Evolutionary conservation across 2,113 vertebrate species (phyloP).

Genomic region (Trichechus manatus): DNA sequence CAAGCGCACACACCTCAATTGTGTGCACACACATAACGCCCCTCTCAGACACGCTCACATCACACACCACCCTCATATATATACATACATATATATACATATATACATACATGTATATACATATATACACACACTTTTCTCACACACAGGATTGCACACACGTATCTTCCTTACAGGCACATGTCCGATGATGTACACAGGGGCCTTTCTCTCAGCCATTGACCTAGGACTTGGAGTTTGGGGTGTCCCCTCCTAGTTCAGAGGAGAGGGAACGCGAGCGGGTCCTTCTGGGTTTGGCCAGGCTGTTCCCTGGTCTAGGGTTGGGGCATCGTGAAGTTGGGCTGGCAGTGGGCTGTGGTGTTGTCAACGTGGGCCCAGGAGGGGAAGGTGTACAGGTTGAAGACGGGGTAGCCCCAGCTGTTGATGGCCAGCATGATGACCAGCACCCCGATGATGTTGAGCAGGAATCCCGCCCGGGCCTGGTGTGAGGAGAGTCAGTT

Average conservation of each 20-base stretch:
- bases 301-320: not conserved
- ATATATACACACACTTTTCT: not conserved
- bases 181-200: fast-evolving
- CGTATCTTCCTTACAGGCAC: not conserved
- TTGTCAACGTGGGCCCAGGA: conserved; percentile 92
- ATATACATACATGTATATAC: fast-evolving
- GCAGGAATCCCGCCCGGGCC: conserved; percentile 90
- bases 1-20: not conserved
- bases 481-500: conserved; percentile 70
- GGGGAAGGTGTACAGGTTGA: conserved; percentile 90
- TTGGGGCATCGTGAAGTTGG: not conserved
- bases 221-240: conserved; percentile 8
- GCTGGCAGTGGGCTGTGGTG: conserved; percentile 55
- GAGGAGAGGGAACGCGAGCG: not conserved
- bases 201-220: not conserved
- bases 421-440: conserved; percentile 92
- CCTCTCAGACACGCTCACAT: not conserved
- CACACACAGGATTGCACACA: not conserved
- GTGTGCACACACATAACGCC: not conserved
- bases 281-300: not conserved
- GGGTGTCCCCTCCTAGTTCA: not conserved
- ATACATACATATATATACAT: too few species aligned
- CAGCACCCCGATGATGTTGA: conserved; percentile 93
- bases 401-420: conserved; percentile 92
- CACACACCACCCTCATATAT: not conserved